A percentile compares a stretch with the other conserved stretches of the same genome.
These are phyloP conservation scores for Drosophila bipectinata DNA, from an alignment of 1,140 invertebrate genomes.

Conservation along the genomic window DNA sequence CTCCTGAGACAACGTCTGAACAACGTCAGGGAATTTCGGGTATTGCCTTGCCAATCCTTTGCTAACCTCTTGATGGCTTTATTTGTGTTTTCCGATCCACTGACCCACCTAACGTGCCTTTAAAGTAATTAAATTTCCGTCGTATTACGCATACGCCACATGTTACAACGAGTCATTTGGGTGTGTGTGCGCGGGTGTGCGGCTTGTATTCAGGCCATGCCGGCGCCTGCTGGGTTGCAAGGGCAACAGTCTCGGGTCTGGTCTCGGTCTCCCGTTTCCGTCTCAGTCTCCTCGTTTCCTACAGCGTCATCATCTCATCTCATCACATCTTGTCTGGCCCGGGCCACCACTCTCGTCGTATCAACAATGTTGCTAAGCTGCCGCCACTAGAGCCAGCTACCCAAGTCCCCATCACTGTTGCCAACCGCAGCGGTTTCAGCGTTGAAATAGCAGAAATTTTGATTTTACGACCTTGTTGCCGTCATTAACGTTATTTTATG, in stretches of 20 bases:
- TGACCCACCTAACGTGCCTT: conserved; percentile 35
- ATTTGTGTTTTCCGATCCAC: conserved; percentile 33
- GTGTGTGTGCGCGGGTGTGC: conserved; percentile 22
- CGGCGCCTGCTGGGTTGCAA: conserved; percentile 56
- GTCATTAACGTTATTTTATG: conserved; percentile 83
- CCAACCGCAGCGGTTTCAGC: conserved; percentile 63
- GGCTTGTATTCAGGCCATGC: conserved; percentile 53
- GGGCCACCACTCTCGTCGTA: conserved; percentile 28
- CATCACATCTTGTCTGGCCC: conserved; percentile 20
- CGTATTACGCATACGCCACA: conserved; percentile 63
- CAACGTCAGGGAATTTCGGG: neutral
- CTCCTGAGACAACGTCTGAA: neutral
- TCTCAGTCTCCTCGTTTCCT: conserved; percentile 6
- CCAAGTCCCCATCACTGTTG: conserved; percentile 11
- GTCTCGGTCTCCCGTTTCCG: conserved; percentile 13
- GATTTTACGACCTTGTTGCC: conserved; percentile 82
- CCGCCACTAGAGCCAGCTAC: conserved; percentile 24
- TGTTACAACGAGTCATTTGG: conserved; percentile 25
- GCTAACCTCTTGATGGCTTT: conserved; percentile 32
- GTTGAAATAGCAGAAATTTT: conserved; percentile 80
- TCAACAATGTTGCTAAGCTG: conserved; percentile 63
- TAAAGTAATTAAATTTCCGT: conserved; percentile 74
- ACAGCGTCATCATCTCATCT: neutral
- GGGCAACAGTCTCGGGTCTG: conserved; percentile 26
- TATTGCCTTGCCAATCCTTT: neutral